Evolutionary conservation across 2,113 vertebrate species (phyloP), one percentile per base, ranked within the genome.

Genomic region (Nothocercus nigrocapillus): DNA sequence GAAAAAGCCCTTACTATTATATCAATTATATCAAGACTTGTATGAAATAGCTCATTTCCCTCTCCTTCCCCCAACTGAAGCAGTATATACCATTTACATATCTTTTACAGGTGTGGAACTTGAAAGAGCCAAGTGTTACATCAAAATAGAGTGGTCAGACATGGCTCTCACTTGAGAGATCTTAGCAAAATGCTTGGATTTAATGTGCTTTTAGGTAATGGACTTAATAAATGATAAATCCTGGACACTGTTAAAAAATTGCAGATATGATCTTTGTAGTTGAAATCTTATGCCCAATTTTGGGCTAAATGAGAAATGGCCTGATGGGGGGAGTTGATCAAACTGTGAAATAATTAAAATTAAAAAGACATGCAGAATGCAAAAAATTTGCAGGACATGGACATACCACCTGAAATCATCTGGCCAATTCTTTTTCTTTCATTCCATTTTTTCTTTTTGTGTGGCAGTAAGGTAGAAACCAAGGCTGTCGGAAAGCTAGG

Each of bases 351-450:
- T 30, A 16, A 30, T 58, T 69, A n/a, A 20, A 85, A 68, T 67
- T 82, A 34, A 34, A 34, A 47, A 76, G 47, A n/a, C 45, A 38
- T 0, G 13, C 47, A 42, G 0, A 0, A 38, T 61, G 9, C 44
- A 40, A 15, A 78, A 54, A 66, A 38, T 11, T 56, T 67, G 44
- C 58, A 73, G 69, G 30, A 12, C 19, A 16, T 0, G 2, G 90
- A n/a, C 12, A 3, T 4, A 30, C 21, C 19, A 36, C 28, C 14
- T 76, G 47, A 5, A 20, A 9, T 47, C 70, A 11, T 68, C 64
- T 49, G 21, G 63, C 36, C 5, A 3, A 49, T 30, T 69, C 11
- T 34, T 69, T 10, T 13, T 69, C 10, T 13, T 87, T 42, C 1
- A 7, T 64, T 94, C 89, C 2, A 8, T 0, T 70, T 58, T 85